These are phyloP conservation scores for Osmerus eperlanus DNA, from an alignment of 2,113 vertebrate species.

Conservation along the genomic window DNA sequence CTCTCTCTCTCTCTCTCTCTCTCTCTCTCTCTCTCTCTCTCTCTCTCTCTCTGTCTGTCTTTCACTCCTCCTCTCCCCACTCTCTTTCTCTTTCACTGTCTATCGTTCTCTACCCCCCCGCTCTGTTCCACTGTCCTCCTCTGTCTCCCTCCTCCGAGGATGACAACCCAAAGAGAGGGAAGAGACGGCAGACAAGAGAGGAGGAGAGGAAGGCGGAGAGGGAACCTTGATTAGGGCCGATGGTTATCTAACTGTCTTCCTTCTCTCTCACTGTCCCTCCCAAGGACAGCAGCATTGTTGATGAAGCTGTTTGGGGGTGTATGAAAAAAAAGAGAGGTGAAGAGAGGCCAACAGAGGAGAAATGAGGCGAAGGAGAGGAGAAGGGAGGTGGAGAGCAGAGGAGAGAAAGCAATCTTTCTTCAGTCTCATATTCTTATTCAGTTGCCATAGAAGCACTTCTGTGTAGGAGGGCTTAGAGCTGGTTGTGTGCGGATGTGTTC, in stretches of 20 bases:
- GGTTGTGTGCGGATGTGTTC: too few species aligned
- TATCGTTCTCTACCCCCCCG: not conserved
- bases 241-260: not conserved
- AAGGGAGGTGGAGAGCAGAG: too few species aligned
- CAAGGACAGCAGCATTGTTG: not conserved
- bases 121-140: not conserved
- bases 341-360: too few species aligned
- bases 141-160: not conserved
- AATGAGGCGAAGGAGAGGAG: too few species aligned
- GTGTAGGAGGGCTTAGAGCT: too few species aligned
- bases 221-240: not conserved
- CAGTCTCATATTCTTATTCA: too few species aligned
- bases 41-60: not conserved
- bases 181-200: not conserved
- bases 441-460: too few species aligned
- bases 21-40: not conserved
- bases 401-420: too few species aligned
- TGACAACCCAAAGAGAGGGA: not conserved
- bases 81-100: not conserved
- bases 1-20: not conserved
- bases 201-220: not conserved
- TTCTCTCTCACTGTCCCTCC: not conserved
- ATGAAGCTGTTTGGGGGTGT: not conserved
- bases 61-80: not conserved
- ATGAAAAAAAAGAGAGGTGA: too few species aligned